Percentiles rank a stretch among this genome's conserved stretches.
Conservation (phyloP, 2,113 vertebrate species). For the Pelmatolapia mariae region DNA sequence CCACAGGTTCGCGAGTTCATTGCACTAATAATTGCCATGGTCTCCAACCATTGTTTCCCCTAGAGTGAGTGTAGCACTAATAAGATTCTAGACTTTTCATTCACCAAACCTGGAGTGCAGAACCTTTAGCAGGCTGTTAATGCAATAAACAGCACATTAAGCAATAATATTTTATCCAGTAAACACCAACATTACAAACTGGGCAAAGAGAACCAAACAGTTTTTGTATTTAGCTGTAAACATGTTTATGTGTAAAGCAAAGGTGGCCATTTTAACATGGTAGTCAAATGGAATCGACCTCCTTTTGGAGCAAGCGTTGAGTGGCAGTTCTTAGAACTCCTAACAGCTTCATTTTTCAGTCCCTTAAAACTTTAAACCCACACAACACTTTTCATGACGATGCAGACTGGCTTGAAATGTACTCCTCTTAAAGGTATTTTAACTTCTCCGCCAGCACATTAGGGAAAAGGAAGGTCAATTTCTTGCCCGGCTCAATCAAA, state of each 20-base stretch:
- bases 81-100: background rate
- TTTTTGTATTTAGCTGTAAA: background rate
- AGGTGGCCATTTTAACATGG: background rate
- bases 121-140: background rate
- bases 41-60: background rate
- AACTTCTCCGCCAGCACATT: background rate
- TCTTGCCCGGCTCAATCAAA: slow-evolving; percentile 9
- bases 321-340: background rate
- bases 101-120: background rate
- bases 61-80: background rate
- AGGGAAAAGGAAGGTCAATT: slow-evolving; percentile 1
- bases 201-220: background rate
- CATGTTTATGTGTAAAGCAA: background rate
- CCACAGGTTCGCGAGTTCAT: background rate
- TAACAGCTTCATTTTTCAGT: background rate
- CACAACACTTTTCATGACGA: slow-evolving; percentile 19
- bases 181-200: background rate
- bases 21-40: background rate
- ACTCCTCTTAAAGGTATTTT: background rate
- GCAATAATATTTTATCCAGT: background rate
- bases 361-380: slow-evolving; percentile 20
- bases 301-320: background rate
- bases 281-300: background rate
- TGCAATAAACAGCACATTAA: background rate
- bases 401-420: background rate